Conservation (phyloP, 1,140 invertebrate genomes). For the Apis dorsata region DNA sequence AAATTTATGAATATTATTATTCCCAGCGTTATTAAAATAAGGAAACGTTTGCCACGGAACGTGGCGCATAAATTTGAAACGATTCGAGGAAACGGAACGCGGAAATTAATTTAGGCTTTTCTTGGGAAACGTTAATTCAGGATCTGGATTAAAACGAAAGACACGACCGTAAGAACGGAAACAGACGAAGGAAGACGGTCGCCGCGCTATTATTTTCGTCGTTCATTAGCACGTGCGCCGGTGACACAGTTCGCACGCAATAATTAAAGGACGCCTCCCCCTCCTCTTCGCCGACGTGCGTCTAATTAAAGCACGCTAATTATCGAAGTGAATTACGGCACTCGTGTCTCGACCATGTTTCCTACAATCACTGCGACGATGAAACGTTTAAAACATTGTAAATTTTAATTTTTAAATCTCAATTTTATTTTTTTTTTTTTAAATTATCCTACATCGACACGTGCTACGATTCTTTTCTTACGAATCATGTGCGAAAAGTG, state of each 20-base stretch:
- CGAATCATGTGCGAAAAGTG: not conserved
- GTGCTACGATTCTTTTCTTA: not conserved
- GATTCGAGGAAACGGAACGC: not conserved
- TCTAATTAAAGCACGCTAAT: constrained; percentile 64
- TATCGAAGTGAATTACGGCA: constrained; percentile 60
- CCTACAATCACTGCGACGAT: not conserved
- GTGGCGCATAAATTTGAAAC: not conserved
- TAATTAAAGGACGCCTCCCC: constrained; percentile 54
- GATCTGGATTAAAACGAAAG: constrained; percentile 6
- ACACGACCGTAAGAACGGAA: not conserved
- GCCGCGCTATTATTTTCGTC: constrained; percentile 55
- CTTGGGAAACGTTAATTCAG: constrained; percentile 12
- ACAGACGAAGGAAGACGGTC: constrained; percentile 15
- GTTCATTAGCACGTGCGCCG: constrained; percentile 54
- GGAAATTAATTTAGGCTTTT: constrained; percentile 33
- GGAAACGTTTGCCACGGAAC: no score
- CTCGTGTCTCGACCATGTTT: constrained; percentile 27
- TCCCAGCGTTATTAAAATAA: not conserved
- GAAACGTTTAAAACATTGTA: constrained; percentile 19
- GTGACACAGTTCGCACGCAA: constrained; percentile 57
- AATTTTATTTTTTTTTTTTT: no score
- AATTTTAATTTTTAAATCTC: not conserved
- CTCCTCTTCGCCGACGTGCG: constrained; percentile 18
- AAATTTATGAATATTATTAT: no score
- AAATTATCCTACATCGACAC: no score